Evolutionary conservation across 2,113 vertebrate genomes (phyloP).

Genomic region (Cichladusa arquata): DNA sequence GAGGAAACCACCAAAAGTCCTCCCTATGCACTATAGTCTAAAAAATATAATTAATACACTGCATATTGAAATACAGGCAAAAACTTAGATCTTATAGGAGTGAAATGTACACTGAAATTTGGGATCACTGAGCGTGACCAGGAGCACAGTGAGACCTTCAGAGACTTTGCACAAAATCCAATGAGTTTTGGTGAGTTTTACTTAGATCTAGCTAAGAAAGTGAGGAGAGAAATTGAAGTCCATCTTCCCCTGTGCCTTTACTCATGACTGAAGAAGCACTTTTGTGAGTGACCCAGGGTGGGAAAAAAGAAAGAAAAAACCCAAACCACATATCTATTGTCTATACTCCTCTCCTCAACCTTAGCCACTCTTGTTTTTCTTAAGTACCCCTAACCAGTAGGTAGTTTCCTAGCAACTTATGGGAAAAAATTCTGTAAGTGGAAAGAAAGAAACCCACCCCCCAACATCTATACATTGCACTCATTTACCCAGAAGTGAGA

Average conservation of each 20-base stretch:
- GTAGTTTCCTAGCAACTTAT: too few relatives aligned
- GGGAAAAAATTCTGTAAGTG: too few relatives aligned
- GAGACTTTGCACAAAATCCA: neutral
- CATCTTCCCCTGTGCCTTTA: neutral
- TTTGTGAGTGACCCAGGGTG: neutral
- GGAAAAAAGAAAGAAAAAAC: neutral
- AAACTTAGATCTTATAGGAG: neutral
- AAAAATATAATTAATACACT: neutral
- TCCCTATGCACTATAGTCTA: rapidly evolving
- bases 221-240: neutral
- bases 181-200: rapidly evolving
- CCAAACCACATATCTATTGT: neutral
- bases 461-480: too few relatives aligned
- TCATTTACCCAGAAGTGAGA: neutral
- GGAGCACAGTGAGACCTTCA: neutral
- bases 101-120: neutral
- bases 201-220: neutral
- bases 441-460: too few relatives aligned
- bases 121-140: neutral
- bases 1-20: neutral
- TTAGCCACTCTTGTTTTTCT: too few relatives aligned
- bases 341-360: too few relatives aligned
- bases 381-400: too few relatives aligned
- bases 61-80: neutral
- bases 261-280: neutral